Base-by-base conservation (phyloP, 2,113 vertebrate species). In the Bos javanicus region DNA sequence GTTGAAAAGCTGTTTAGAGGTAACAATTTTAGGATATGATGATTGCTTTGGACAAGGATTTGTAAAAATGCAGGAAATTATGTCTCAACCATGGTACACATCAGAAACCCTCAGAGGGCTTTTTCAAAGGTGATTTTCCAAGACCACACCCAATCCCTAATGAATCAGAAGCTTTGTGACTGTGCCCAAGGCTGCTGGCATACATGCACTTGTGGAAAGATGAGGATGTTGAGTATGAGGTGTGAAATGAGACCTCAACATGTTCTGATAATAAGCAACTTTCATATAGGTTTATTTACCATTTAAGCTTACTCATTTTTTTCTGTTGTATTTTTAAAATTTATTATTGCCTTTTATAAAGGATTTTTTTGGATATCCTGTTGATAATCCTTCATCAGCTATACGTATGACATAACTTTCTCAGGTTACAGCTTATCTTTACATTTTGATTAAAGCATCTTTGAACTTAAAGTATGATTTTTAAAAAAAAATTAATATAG, bases 31-130 rank as follows among this genome's bases (percentile, higher is more conserved):
- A 95, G 81, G 78, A 57, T 93, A 17, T 80, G 83, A 93, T 62
- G 91, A 87, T 91, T 94, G 9, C 39, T 94, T 97, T 98, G 90
- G 96, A 93, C n/a, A 28, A 87, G n/a, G 59, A 95, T 89, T 67
- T 95, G 59, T 62, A 92, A 93, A 86, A 62, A 52, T 95, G 46
- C 71, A 96, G 93, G 91, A 96, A 96, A 97, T 89, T 48, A 87
- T 85, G 93, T 96, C 83, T 94, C 59, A 91, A 94, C 56, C 39
- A 28, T 64, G 43, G 83, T 33, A 86, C 57, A 90, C 87, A 95
- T 81, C 84, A 84, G 64, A 90, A 81, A 30, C 28, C 87, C 82
- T 91, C 76, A 89, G 90, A 91, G 71, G 78, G 25, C 30, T 83
- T 96, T 91, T 93, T 80, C 71, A 80, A 52, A 83, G 87, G 76